Evolutionary conservation across 1,140 invertebrate species (phyloP).

Genomic region (Linepithema humile): DNA sequence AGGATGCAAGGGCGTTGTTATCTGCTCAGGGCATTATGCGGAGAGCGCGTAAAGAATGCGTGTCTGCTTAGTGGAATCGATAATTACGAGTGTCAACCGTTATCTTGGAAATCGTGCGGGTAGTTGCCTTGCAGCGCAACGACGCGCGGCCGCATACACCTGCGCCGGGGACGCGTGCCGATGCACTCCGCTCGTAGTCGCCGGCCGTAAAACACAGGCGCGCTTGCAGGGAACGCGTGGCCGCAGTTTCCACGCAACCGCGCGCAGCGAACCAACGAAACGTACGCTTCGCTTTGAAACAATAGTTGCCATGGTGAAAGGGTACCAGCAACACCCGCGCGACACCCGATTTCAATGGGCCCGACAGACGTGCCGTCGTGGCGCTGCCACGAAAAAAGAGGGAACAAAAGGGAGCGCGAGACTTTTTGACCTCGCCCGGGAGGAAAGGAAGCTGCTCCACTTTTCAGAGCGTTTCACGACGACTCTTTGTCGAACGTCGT

Average conservation of each 20-base stretch:
- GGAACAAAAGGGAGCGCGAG: constrained; percentile 38
- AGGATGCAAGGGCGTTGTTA: constrained; percentile 39
- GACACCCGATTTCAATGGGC: constrained; percentile 63
- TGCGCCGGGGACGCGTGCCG: constrained; percentile 75
- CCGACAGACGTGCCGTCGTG: too few relatives aligned
- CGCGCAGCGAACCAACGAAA: constrained; percentile 15
- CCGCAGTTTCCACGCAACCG: constrained; percentile 13
- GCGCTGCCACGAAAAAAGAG: constrained; percentile 7
- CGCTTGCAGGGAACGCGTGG: constrained; percentile 24
- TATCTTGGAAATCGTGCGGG: constrained; percentile 84
- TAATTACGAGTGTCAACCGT: constrained; percentile 80
- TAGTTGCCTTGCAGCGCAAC: constrained; percentile 70
- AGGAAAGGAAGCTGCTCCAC: constrained; percentile 49
- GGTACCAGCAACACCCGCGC: constrained; percentile 14
- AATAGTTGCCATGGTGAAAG: constrained; percentile 73
- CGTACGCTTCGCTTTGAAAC: constrained; percentile 61
- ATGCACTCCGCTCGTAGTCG: constrained; percentile 60
- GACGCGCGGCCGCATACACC: constrained; percentile 73
- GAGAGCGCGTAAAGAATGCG: constrained; percentile 69
- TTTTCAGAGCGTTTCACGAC: constrained; percentile 33
- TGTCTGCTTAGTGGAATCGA: constrained; percentile 68
- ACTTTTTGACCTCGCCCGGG: constrained; percentile 48
- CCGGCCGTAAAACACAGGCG: constrained; percentile 38
- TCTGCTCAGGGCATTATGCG: not conserved
- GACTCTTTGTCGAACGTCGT: constrained; percentile 33